Evolutionary conservation across 2,888 invertebrate species (phyloP), one percentile per base, ranked within the genome.

Genomic region (Dorcus parallelipipedus): DNA sequence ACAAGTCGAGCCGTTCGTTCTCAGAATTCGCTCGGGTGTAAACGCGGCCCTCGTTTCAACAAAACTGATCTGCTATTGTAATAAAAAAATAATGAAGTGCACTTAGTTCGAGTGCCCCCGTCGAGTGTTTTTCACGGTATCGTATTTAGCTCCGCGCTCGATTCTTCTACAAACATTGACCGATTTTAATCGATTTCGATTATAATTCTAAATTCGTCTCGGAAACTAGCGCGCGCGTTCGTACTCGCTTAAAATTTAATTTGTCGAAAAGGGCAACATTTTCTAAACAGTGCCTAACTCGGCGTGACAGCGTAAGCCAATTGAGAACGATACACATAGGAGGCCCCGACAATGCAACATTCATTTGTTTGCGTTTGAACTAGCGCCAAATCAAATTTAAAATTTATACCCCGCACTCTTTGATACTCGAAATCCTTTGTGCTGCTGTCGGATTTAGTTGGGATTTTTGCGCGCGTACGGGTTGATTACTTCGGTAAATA

Each of bases 301-400:
- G 58, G 60, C 60, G 59, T 58, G 76, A 76, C 76, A 76, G 71
- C 71, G 73, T 76, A 73, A 76, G 75, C 76, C 76, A 76, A 76
- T 76, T 76, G 75, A 63, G 69, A 69, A 69, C 65, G 63, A 68
- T 65, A 65, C 58, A 59, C 52, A 42, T 38, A 60, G 60, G 59
- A 59, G 60, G 64, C 59, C 63, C 64, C 66, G 64, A 71, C 71
- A 72, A 75, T 75, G 67, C 73, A 74, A 73, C 72, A 74, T 73
- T 73, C 73, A 75, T 72, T 74, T 74, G 73, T 74, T 75, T 73
- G 71, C 73, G 72, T 71, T 74, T 71, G 67, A 71, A 70, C 71
- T 70, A 68, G 70, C 72, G 70, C 71, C 68, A 76, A 77, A 77
- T 77, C 75, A 69, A 76, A 77, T 77, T 77, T 76, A 77, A 77